Conservation (phyloP, 2,888 invertebrate species). For the Tricholauxania praeusta region DNA sequence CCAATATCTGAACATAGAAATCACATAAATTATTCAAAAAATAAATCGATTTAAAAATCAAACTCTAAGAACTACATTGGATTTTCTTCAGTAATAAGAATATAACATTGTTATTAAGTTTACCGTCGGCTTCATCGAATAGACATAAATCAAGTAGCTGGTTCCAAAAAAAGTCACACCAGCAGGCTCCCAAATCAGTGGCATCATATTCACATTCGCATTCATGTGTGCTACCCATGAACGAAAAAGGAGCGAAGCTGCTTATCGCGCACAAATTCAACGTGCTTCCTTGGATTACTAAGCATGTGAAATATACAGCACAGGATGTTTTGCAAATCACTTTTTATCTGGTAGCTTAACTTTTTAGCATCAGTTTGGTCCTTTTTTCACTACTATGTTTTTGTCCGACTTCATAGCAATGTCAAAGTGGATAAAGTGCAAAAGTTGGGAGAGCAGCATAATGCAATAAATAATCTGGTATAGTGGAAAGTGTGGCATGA, state of each 20-base stretch:
- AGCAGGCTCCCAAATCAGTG: neutral
- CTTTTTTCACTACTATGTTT: neutral
- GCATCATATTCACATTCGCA: neutral
- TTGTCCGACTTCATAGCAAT: neutral
- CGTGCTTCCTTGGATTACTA: constrained; percentile 26
- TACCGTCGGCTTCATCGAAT: constrained; percentile 33
- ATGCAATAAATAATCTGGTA: constrained; percentile 41
- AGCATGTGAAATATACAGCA: constrained; percentile 32
- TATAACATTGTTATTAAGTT: constrained; percentile 13
- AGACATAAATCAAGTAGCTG: constrained; percentile 31
- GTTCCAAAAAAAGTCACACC: neutral
- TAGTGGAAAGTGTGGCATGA: constrained; percentile 15
- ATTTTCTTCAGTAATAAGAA: constrained; percentile 25
- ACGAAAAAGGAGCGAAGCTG: neutral
- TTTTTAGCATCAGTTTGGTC: constrained; percentile 14
- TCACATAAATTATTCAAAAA: constrained; percentile 31
- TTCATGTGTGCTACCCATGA: neutral
- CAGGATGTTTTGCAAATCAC: constrained; percentile 38
- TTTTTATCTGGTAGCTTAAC: constrained; percentile 25
- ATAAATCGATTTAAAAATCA: constrained; percentile 22
- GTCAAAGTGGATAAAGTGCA: constrained; percentile 37
- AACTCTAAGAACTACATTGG: constrained; percentile 12
- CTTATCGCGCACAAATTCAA: constrained; percentile 36
- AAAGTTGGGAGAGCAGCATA: constrained; percentile 30
- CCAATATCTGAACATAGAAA: neutral